Base-by-base conservation (phyloP, 2,888 invertebrate species). In the Dryobota labecula region DNA sequence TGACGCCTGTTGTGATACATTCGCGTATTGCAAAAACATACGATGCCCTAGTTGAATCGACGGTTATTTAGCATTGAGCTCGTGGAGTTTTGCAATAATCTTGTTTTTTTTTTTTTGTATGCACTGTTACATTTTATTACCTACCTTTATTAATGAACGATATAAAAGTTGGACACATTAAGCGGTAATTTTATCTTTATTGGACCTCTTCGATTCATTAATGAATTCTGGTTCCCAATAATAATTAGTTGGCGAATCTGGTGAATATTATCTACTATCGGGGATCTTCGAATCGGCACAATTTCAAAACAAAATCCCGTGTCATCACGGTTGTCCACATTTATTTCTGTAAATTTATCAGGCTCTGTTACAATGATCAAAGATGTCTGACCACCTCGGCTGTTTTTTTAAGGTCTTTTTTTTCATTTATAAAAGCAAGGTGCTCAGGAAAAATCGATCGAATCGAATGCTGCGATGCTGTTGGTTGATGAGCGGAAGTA, bases 21-120 rank as follows among this genome's bases (percentile, higher is more conserved):
- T 47, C 72, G 72, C 75, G 63, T 68, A 72, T 81, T 86, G 77
- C 84, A 73, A 88, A 89, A 86, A 89, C 85, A 87, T 84, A 58
- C 73, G 41, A 54, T 73, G 77, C 56, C 76, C 76, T 65, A 80
- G 75, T 70, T 72, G 45, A 45, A 27, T 27, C 53, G 41, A 41
- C 43, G 64, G 61, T 43, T 63, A 71, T 61, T 71, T 65, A 33
- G 27, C 58, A 63, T 66, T 41, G 60, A 69, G 13, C 30, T 60
- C 53, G 60, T 57, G 53, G 27, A 60, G 38, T 75, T 78, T 70
- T 43, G 71, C 36, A 78, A 82, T 65, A 53, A 82, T 54, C 43
- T 77, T 24, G 30, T 53, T 67, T 62, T 68, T 61, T 53, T 67
- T 62, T 68, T 61, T 15, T 60, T 49, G 47, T 76, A 36, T 62